phyloP scores from a whole-genome alignment of 2,888 invertebrate species.

The Drosophila macrospina region DNA sequence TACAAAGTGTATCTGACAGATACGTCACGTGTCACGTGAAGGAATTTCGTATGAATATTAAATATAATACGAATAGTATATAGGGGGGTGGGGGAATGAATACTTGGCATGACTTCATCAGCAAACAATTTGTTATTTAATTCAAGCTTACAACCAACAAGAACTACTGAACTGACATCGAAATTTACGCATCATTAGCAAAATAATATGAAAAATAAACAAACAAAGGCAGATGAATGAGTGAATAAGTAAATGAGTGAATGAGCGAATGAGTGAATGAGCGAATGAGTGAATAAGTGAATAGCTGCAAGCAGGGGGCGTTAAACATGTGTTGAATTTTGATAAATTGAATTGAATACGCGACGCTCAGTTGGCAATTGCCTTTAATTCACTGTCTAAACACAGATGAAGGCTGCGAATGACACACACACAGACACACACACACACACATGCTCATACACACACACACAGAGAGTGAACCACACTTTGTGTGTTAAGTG shows the following conservation, averaged over 20 bases:
- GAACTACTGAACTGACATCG: constrained; percentile 45
- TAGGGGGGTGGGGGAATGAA: not conserved
- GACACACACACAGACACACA: constrained; percentile 10
- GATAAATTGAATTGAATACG: constrained; percentile 65
- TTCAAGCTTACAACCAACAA: constrained; percentile 19
- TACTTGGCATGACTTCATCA: constrained; percentile 66
- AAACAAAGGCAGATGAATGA: constrained; percentile 43
- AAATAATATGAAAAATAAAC: constrained; percentile 39
- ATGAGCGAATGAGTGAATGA: constrained; percentile 28
- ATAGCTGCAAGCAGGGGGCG: constrained; percentile 26
- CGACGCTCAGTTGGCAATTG: constrained; percentile 46
- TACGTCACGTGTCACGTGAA: constrained; percentile 71
- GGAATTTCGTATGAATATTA: constrained; percentile 59
- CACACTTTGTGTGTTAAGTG: constrained; percentile 38
- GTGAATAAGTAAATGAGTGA: constrained; percentile 29
- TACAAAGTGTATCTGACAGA: constrained; percentile 45
- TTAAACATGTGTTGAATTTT: constrained; percentile 71
- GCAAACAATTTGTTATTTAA: constrained; percentile 28
- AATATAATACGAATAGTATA: not conserved
- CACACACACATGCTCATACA: constrained; percentile 1
- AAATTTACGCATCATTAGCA: constrained; percentile 74
- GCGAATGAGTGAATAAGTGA: constrained; percentile 21
- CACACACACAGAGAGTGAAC: too few relatives aligned
- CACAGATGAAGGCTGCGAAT: constrained; percentile 40
- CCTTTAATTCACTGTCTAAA: constrained; percentile 59